Evolutionary conservation across 1,140 invertebrate genomes (phyloP).

Genomic region (Lysiphlebus fabarum): DNA sequence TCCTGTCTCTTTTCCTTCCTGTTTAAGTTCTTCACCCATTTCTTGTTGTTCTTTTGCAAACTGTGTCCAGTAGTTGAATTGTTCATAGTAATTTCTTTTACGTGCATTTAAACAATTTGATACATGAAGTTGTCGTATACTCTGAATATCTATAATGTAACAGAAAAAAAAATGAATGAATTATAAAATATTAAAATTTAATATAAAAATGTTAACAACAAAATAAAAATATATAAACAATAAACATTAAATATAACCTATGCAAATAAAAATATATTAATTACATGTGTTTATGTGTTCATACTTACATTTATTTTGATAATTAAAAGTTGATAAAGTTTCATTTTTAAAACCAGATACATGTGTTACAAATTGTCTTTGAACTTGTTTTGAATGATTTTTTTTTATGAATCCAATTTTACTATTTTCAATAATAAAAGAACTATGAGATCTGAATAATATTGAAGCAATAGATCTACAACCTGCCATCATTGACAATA

Average conservation of each 20-base stretch:
- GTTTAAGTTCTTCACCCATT: too few relatives aligned
- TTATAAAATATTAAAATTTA: background rate
- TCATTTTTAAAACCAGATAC: conserved; percentile 35
- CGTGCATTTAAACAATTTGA: conserved; percentile 45
- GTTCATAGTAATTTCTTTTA: conserved; percentile 85
- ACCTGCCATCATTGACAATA: too few relatives aligned
- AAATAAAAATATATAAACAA: background rate
- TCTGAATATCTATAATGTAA: conserved; percentile 34
- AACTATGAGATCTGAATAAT: too few relatives aligned
- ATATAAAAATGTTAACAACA: too few relatives aligned
- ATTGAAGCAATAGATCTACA: too few relatives aligned
- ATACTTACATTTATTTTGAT: conserved; percentile 40
- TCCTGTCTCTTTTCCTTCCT: too few relatives aligned
- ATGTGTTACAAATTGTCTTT: conserved; percentile 32
- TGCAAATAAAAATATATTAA: conserved; percentile 9
- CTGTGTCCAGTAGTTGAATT: too few relatives aligned
- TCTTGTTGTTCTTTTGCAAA: too few relatives aligned
- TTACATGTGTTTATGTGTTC: background rate
- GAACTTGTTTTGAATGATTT: too few relatives aligned
- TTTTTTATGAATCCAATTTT: too few relatives aligned
- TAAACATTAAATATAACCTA: conserved; percentile 41
- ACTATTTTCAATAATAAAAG: too few relatives aligned
- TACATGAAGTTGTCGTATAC: conserved; percentile 53
- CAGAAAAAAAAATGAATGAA: too few relatives aligned
- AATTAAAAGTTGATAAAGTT: conserved; percentile 30